These are phyloP conservation scores for Laupala kohalensis DNA, from an alignment of 1,140 invertebrate genomes.

Conservation along the genomic window DNA sequence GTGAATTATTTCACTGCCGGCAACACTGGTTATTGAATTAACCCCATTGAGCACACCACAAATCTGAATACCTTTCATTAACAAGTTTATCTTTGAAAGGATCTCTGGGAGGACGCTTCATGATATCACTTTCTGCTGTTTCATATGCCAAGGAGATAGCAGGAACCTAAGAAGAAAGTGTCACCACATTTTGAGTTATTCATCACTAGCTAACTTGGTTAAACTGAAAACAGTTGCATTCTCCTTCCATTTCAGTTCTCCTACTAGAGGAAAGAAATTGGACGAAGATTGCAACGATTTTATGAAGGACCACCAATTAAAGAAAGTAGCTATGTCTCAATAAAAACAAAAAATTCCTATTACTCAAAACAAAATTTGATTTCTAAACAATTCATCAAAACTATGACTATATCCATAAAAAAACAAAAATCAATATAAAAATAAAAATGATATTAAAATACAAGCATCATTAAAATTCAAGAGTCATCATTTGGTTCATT, in stretches of 20 bases:
- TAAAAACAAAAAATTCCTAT: too few relatives aligned
- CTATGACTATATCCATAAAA: too few relatives aligned
- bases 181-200: neutral
- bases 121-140: slow-evolving; percentile 56
- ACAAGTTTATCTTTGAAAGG: slow-evolving; percentile 51
- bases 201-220: neutral
- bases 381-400: too few relatives aligned
- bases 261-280: too few relatives aligned
- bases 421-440: neutral
- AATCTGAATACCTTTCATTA: slow-evolving; percentile 37
- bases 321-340: neutral
- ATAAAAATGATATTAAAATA: neutral
- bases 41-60: neutral
- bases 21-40: neutral
- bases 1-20: neutral
- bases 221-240: neutral
- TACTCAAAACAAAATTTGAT: too few relatives aligned
- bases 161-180: slow-evolving; percentile 31
- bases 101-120: slow-evolving; percentile 54
- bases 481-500: neutral
- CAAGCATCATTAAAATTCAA: neutral
- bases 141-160: slow-evolving; percentile 62
- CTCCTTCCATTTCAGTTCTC: too few relatives aligned
- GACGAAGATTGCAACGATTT: neutral
- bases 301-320: neutral